Percentiles rank a stretch among this genome's conserved stretches.
phyloP scores from a whole-genome alignment of 2,797 vertebrate genomes.

The Sarcophilus harrisii region DNA sequence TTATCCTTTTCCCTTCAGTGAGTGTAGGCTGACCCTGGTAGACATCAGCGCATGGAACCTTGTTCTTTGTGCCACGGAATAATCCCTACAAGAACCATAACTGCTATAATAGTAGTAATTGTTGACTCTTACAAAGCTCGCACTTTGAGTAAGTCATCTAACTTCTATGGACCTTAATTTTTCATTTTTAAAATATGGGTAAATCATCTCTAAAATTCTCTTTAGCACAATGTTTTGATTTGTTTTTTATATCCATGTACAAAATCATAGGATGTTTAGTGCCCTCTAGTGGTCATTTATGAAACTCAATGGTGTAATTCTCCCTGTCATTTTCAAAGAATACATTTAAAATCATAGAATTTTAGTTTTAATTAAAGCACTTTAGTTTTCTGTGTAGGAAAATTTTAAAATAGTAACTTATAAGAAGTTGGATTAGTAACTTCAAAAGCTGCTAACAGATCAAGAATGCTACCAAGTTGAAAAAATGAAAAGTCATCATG shows the following conservation, averaged over 20 bases:
- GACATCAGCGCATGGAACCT: background rate
- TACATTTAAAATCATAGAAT: background rate
- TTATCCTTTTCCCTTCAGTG: background rate
- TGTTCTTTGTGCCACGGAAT: background rate
- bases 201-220: background rate
- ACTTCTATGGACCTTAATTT: background rate
- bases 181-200: background rate
- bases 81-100: background rate
- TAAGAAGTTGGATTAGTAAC: too few species aligned
- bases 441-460: too few species aligned
- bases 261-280: background rate
- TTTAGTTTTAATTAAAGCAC: background rate
- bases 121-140: background rate
- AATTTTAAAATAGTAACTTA: too few species aligned
- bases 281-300: background rate
- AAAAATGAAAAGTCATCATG: slow-evolving; percentile 7
- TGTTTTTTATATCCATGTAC: background rate
- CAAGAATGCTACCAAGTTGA: background rate
- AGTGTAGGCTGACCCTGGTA: background rate
- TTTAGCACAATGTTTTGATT: background rate
- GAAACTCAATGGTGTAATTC: background rate
- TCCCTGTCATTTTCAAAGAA: background rate
- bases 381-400: background rate
- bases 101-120: background rate
- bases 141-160: background rate